Evolutionary conservation across 2,888 invertebrate species (phyloP).

Genomic region (Caenorhabditis becei): DNA sequence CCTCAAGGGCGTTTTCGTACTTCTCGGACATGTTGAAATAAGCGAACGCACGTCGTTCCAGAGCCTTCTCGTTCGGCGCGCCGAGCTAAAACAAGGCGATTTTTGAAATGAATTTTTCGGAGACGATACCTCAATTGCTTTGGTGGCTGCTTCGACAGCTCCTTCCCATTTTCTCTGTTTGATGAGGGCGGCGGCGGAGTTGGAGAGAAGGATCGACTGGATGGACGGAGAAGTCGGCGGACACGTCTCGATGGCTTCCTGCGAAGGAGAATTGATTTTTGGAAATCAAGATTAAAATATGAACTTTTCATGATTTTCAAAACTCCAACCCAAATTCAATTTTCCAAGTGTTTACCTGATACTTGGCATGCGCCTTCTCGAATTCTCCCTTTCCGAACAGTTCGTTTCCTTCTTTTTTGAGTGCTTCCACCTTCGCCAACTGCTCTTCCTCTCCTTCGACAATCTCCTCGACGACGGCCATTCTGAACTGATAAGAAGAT

Average conservation of each 20-base stretch:
- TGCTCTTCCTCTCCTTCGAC: slow-evolving; percentile 50
- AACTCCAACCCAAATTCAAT: too few species aligned
- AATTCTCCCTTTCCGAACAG: slow-evolving; percentile 70
- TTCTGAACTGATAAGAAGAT: too few species aligned
- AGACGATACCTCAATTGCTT: slow-evolving; percentile 59
- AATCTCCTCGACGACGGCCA: slow-evolving; percentile 68
- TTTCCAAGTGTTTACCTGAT: slow-evolving; percentile 24
- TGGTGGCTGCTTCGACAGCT: slow-evolving; percentile 64
- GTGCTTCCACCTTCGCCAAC: slow-evolving; percentile 26
- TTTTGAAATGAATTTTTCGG: too few species aligned
- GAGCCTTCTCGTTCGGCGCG: slow-evolving; percentile 61
- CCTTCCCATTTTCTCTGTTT: slow-evolving; percentile 68
- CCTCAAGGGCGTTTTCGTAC: slow-evolving; percentile 62
- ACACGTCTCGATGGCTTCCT: slow-evolving; percentile 55
- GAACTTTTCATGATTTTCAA: too few species aligned
- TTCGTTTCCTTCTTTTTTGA: slow-evolving; percentile 70
- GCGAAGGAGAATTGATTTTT: slow-evolving; percentile 16
- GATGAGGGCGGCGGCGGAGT: slow-evolving; percentile 71
- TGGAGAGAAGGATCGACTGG: slow-evolving; percentile 60
- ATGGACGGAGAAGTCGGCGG: slow-evolving; percentile 30
- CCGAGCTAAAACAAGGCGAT: slow-evolving; percentile 44
- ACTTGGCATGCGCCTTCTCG: slow-evolving; percentile 62
- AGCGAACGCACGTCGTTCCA: slow-evolving; percentile 68
- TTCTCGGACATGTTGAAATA: slow-evolving; percentile 65
- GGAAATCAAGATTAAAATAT: neutral